Evolutionary conservation across 1,140 invertebrate species (phyloP), one percentile per base, ranked within the genome.

Genomic region (Eupristina koningsbergeri): DNA sequence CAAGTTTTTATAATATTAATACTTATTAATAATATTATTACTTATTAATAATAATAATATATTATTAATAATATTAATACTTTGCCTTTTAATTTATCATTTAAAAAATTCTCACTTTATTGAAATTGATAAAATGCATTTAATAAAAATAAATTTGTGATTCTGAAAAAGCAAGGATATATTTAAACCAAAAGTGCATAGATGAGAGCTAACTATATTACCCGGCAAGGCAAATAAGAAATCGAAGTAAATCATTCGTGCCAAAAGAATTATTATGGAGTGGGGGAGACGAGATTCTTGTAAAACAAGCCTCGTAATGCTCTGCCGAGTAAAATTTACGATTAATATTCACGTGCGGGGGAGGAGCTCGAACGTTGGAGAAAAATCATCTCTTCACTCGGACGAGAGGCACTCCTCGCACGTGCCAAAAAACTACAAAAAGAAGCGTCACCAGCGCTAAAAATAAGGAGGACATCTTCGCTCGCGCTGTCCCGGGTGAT

Each of bases 341-440:
- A 17, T 5, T 31, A 58, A 58, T 58, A 58, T 58, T 5, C 31
- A 19, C 29, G 63, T 9, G 26, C 53, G 63, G 31, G 31, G 63
- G 39, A 53, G 77, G 45, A 63, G 78, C 3, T 39, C 9, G 31
- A 45, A 0, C 34, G 15, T 31, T 8, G 53, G 17, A 77, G 79
- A 85, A 81, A 81, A 85, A 85, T 85, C 61, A 61, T 64, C 63
- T 69, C 79, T 79, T 29, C 77, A 50, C 41, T 58, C 19, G 22
- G 26, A 22, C 22, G 53, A 58, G 22, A 26, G 53, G 26, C 22
- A 26, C 19, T 7, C 22, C 26, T 58, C 53, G 53, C 53, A 58
- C 53, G 53, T 58, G 53, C 53, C 22, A 22, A 58, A 58, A 58
- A 5, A 13, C 7, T 58, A 13, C 3, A 58, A 58, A 53, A 58